These are phyloP conservation scores for Plodia interpunctella DNA, from an alignment of 1,140 invertebrate genomes.

Conservation along the genomic window DNA sequence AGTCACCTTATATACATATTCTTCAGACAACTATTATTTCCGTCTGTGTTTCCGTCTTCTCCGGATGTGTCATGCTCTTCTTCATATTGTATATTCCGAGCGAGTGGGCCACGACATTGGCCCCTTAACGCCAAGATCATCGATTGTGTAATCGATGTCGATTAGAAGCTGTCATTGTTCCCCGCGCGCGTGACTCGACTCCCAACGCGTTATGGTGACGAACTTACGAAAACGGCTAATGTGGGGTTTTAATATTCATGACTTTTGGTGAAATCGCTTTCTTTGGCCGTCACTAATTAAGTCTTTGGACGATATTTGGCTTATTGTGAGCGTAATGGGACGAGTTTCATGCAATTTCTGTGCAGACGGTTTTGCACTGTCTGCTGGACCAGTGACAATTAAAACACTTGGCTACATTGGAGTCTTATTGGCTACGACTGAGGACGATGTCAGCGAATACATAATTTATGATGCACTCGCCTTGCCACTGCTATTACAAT, in stretches of 20 bases:
- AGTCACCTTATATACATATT: slow-evolving; percentile 55
- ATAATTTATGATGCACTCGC: slow-evolving; percentile 27
- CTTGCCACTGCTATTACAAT: slow-evolving; percentile 20
- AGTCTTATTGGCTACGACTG: background rate
- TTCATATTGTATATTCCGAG: slow-evolving; percentile 59
- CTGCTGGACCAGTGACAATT: slow-evolving; percentile 13
- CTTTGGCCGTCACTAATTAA: slow-evolving; percentile 51
- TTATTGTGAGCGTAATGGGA: slow-evolving; percentile 16
- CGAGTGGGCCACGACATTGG: slow-evolving; percentile 62
- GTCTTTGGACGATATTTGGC: slow-evolving; percentile 25
- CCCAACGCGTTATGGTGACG: slow-evolving; percentile 29
- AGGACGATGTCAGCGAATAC: slow-evolving; percentile 19
- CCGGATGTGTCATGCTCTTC: slow-evolving; percentile 55
- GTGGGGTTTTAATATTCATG: slow-evolving; percentile 63
- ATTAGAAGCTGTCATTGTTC: slow-evolving; percentile 68
- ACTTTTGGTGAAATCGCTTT: slow-evolving; percentile 54
- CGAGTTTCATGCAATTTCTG: slow-evolving; percentile 13
- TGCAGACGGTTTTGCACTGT: slow-evolving; percentile 8
- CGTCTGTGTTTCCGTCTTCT: slow-evolving; percentile 48
- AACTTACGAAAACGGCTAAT: slow-evolving; percentile 56
- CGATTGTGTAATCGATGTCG: slow-evolving; percentile 55
- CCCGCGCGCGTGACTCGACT: slow-evolving; percentile 45
- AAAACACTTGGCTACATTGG: slow-evolving; percentile 9
- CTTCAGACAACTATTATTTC: slow-evolving; percentile 28
- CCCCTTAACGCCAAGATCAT: slow-evolving; percentile 58